Base-by-base conservation (phyloP, 2,888 invertebrate species). In the Parasteatoda lunata region DNA sequence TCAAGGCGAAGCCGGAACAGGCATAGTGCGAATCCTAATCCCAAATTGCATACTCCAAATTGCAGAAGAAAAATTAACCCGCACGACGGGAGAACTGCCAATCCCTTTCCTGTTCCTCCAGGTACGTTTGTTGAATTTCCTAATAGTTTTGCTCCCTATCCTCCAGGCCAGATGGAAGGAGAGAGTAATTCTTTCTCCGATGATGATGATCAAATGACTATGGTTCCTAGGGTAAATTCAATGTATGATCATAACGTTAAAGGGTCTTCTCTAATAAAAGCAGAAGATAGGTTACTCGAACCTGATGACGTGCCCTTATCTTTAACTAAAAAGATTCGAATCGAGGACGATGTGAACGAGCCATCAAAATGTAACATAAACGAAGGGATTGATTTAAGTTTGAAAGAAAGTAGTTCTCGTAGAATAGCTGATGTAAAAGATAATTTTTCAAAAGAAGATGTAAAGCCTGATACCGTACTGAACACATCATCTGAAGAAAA, bases 11-110 rank as follows among this genome's bases (percentile, higher is more conserved):
- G 98, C 49, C 94, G 99, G 77, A 99, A 99, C 91, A 94, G 99
- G 3, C 99, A 99, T 92, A 97, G 97, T 92, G 98, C 98, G 9
- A 99, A 99, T 92, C 98, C 98, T 0, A 99, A 99, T 93, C 99
- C 99, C 0, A 99, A 99, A 92, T 93, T 99, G 30, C 99, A 99
- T 92, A 97, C 98, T 83, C 98, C 98, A 2, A 98, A 98, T 92
- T 93, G 98, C 90, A 94, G 98, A 88, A 93, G 98, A 90, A 98
- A 98, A 93, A 97, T 97, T 90, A 97, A 97, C 45, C 97, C 97
- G 0, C 97, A 97, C 90, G 97, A 97, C 90, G 97, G 97, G 0
- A 94, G 97, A 90, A 97, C 96, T 88, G 95, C 97, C 4, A 97
- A 97, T 93, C 94, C 96, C 1, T 97, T 97, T 92, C 92, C 91